Percentiles rank a stretch among this genome's conserved stretches.
Evolutionary conservation across 2,888 invertebrate species (phyloP).

Genomic region (Coelinius sp.): DNA sequence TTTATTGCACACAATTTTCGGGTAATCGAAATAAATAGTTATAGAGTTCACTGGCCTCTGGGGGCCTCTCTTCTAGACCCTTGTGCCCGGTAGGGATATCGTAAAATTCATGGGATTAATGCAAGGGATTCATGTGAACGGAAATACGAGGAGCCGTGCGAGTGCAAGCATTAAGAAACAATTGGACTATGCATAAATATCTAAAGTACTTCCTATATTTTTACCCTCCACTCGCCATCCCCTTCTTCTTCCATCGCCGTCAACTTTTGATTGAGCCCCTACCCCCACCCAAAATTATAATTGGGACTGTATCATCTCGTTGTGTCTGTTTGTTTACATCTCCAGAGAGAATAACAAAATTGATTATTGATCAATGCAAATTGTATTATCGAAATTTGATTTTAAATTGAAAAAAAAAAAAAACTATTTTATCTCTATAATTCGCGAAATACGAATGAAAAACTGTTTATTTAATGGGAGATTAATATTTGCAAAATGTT

Average conservation of each 20-base stretch:
- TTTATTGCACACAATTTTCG: neutral
- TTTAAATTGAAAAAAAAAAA: no score
- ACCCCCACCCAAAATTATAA: neutral
- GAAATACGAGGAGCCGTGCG: constrained; percentile 52
- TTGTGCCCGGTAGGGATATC: constrained; percentile 5
- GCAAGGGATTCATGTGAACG: constrained; percentile 55
- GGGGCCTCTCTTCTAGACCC: neutral
- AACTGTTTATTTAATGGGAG: no score
- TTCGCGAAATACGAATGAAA: no score
- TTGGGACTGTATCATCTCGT: neutral
- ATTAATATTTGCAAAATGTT: no score
- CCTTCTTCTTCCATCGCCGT: neutral
- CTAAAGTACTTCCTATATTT: constrained; percentile 12
- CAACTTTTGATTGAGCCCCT: neutral
- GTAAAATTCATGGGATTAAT: constrained; percentile 24
- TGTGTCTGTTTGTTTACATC: neutral
- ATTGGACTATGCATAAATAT: constrained; percentile 21
- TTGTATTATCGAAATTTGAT: no score
- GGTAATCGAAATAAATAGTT: neutral
- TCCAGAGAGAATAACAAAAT: no score
- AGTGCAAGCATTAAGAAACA: constrained; percentile 34
- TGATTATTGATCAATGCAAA: no score
- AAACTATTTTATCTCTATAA: no score
- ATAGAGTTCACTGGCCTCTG: constrained; percentile 34
- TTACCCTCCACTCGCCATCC: no score